A percentile compares a stretch with the other conserved stretches of the same genome.
These are phyloP conservation scores for Rutilus rutilus DNA, from an alignment of 2,113 vertebrate genomes.

Conservation along the genomic window DNA sequence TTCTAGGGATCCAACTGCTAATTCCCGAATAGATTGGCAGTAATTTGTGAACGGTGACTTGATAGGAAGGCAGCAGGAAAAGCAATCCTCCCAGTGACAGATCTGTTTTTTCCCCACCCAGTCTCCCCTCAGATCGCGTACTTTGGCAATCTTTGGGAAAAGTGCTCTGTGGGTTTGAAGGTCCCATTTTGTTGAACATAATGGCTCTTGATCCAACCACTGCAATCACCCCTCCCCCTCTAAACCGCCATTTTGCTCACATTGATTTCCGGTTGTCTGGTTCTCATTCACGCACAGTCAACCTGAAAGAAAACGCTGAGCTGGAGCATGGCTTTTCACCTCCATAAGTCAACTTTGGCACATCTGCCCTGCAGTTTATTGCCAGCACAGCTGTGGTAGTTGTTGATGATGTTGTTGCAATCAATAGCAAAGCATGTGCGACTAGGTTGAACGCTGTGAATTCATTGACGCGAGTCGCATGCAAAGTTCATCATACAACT, in stretches of 20 bases:
- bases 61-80: conserved; percentile 22
- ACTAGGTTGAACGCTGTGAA: conserved; percentile 30
- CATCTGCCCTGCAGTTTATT: conserved; percentile 26
- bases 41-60: conserved; percentile 50
- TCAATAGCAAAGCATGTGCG: conserved; percentile 27
- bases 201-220: conserved; percentile 55
- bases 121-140: background rate
- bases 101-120: conserved; percentile 39
- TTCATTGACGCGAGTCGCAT: conserved; percentile 15
- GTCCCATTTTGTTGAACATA: conserved; percentile 48
- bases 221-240: conserved; percentile 37
- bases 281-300: conserved; percentile 5
- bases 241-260: conserved; percentile 26
- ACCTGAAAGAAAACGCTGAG: conserved; percentile 40
- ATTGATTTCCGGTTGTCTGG: conserved; percentile 38
- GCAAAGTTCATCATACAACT: conserved; percentile 45
- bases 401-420: conserved; percentile 8
- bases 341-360: conserved; percentile 41
- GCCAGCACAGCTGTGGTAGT: background rate
- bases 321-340: conserved; percentile 28
- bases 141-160: conserved; percentile 42
- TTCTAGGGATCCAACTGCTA: conserved; percentile 22
- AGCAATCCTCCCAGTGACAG: conserved; percentile 31
- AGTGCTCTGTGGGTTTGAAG: conserved; percentile 51
- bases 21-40: conserved; percentile 38